Conservation (phyloP, 2,888 invertebrate species). For the Anarsia innoxiella region DNA sequence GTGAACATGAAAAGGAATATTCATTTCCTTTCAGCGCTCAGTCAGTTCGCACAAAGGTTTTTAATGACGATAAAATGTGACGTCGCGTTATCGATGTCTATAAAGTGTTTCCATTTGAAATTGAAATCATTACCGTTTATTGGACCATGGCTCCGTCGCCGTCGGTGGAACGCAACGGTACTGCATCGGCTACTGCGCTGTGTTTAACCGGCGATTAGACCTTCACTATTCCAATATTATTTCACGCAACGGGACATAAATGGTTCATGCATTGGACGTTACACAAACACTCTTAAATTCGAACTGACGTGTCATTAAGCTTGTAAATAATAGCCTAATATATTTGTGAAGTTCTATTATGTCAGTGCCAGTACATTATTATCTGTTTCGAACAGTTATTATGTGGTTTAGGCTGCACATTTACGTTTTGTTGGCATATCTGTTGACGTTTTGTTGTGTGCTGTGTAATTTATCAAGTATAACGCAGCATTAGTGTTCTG, state of each 20-base stretch:
- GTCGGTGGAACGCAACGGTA: slow-evolving; percentile 6
- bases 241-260: slow-evolving; percentile 17
- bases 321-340: slow-evolving; percentile 8
- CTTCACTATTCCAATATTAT: slow-evolving; percentile 17
- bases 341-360: background rate
- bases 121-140: slow-evolving; percentile 18
- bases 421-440: too few relatives aligned
- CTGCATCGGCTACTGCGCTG: background rate
- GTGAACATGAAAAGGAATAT: slow-evolving; percentile 23
- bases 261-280: slow-evolving; percentile 15
- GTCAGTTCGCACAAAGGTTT: background rate
- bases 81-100: slow-evolving; percentile 1
- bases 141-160: slow-evolving; percentile 15
- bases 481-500: too few relatives aligned
- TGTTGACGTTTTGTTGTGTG: too few relatives aligned
- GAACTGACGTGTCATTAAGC: slow-evolving; percentile 5
- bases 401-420: too few relatives aligned
- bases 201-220: slow-evolving; percentile 7
- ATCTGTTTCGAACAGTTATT: too few relatives aligned
- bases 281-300: slow-evolving; percentile 16
- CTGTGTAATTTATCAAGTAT: too few relatives aligned
- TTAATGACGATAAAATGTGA: background rate
- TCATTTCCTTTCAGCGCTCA: slow-evolving; percentile 1
- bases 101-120: slow-evolving; percentile 9
- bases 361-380: too few relatives aligned